These are phyloP conservation scores for Oreochromis grahami DNA, from an alignment of 2,797 vertebrate genomes.

Conservation along the genomic window DNA sequence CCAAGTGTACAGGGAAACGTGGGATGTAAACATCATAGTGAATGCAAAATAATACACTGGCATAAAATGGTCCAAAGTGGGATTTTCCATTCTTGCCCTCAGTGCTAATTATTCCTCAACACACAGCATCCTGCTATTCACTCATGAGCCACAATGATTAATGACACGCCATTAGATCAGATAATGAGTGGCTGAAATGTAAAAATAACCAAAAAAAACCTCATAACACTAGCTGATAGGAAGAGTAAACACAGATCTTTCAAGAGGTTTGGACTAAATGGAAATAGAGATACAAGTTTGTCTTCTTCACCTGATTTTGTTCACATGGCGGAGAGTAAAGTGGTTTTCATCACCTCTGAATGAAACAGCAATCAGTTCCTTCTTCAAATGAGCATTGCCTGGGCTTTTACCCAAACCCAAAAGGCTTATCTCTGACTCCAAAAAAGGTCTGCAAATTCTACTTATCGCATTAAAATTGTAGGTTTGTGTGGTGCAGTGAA, in stretches of 20 bases:
- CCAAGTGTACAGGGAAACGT: neutral
- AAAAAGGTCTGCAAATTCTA: slow-evolving; percentile 27
- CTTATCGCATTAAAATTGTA: slow-evolving; percentile 57
- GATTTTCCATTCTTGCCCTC: neutral
- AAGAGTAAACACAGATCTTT: neutral
- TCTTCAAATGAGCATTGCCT: slow-evolving; percentile 12
- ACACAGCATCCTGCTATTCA: slow-evolving; percentile 13
- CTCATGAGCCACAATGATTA: slow-evolving; percentile 21
- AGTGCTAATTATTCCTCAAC: slow-evolving; percentile 11
- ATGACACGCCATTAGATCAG: slow-evolving; percentile 21
- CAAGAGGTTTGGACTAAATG: neutral
- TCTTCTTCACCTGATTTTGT: neutral
- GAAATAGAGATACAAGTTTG: neutral
- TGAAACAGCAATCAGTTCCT: slow-evolving; percentile 32
- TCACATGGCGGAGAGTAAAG: slow-evolving; percentile 2
- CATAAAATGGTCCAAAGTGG: neutral
- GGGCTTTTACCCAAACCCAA: slow-evolving; percentile 37
- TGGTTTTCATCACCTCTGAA: slow-evolving; percentile 23
- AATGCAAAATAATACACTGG: neutral
- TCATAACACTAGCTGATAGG: neutral
- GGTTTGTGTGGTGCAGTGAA: slow-evolving; percentile 34
- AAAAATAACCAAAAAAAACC: slow-evolving; percentile 15
- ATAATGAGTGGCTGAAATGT: slow-evolving; percentile 25
- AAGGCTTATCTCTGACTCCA: slow-evolving; percentile 7
- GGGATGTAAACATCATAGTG: neutral